These are phyloP conservation scores for Plagodis pulveraria DNA, from an alignment of 2,888 invertebrate species.

Conservation along the genomic window DNA sequence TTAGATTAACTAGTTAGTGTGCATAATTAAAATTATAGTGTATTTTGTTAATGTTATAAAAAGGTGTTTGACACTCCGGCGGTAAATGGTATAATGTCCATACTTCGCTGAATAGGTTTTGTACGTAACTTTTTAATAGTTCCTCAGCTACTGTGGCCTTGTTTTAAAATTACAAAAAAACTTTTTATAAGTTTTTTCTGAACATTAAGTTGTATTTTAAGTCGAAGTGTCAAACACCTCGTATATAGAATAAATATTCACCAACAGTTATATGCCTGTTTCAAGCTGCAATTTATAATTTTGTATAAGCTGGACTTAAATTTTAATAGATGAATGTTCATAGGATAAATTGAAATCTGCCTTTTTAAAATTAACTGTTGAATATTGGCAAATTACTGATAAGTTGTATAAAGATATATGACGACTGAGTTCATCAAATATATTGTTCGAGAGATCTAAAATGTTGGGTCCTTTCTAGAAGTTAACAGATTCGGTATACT, in stretches of 20 bases:
- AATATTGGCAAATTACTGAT: conserved; percentile 21
- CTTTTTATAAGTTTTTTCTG: too few species aligned
- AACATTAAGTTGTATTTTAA: background rate
- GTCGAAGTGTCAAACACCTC: background rate
- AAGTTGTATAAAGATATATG: conserved; percentile 13
- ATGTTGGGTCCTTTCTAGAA: background rate
- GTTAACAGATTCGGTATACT: background rate
- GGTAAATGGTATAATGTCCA: too few species aligned
- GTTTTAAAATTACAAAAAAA: too few species aligned
- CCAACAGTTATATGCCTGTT: conserved; percentile 19
- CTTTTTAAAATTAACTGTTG: conserved; percentile 35
- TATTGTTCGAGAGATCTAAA: background rate
- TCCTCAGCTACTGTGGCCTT: too few species aligned
- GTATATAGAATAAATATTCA: conserved; percentile 5
- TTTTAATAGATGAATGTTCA: conserved; percentile 16
- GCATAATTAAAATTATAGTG: conserved; percentile 46
- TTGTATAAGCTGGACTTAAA: conserved; percentile 16
- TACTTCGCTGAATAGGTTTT: background rate
- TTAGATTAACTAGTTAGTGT: conserved; percentile 54
- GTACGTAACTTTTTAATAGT: background rate
- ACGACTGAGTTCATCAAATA: conserved; percentile 1
- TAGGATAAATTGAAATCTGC: conserved; percentile 31
- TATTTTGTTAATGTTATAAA: conserved; percentile 30
- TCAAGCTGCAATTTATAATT: conserved; percentile 13
- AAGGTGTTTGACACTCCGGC: conserved; percentile 1